Evolutionary conservation across 2,888 invertebrate genomes (phyloP).

Genomic region (Cheilosia grossa): DNA sequence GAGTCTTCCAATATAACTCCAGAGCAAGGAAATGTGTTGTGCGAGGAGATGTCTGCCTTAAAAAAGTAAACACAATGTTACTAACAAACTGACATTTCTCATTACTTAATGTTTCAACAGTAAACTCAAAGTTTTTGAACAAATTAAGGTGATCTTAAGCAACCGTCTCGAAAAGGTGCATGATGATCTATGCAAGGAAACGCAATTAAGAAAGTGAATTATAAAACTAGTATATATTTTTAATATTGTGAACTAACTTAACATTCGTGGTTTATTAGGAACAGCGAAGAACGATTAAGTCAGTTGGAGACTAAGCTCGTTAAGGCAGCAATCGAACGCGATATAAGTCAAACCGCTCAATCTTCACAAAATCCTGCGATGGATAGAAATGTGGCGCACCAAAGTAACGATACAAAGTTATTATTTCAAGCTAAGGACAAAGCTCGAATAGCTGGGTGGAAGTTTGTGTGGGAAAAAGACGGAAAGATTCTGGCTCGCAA

Average conservation of each 20-base stretch:
- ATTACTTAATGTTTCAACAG: neutral
- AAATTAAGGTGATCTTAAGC: neutral
- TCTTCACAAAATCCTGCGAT: neutral
- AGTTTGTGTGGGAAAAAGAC: constrained; percentile 2
- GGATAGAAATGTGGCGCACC: neutral
- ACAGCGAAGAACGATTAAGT: neutral
- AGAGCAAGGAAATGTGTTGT: neutral
- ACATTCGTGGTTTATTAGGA: neutral
- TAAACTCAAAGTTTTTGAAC: neutral
- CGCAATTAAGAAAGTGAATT: neutral
- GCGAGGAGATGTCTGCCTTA: neutral
- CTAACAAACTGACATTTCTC: neutral
- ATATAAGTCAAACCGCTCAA: neutral
- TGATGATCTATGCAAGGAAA: neutral
- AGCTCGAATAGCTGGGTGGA: neutral
- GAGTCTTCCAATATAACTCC: neutral
- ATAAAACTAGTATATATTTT: neutral
- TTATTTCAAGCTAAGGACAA: neutral
- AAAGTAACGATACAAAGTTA: neutral
- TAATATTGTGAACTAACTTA: neutral
- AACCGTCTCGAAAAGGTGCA: neutral
- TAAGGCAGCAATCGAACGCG: neutral
- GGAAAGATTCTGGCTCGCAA: neutral
- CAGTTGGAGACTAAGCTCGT: neutral
- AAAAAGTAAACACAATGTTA: neutral